Evolutionary conservation across 2,888 invertebrate species (phyloP).

Genomic region (Plebejus anna): DNA sequence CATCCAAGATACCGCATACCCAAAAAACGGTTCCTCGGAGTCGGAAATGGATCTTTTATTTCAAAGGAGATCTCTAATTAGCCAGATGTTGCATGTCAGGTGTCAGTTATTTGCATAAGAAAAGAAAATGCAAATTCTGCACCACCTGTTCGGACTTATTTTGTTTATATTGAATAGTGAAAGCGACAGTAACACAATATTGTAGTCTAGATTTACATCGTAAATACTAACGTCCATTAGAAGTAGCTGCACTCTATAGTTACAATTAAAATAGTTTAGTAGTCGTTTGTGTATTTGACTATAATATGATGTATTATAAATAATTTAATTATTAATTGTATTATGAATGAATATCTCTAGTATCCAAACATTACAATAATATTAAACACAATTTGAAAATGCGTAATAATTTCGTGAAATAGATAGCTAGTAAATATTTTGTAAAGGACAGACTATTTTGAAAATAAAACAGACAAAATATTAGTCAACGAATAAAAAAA

Average conservation of each 20-base stretch:
- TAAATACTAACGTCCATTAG: not conserved
- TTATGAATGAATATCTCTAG: too few relatives aligned
- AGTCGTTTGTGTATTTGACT: not conserved
- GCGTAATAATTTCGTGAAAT: too few relatives aligned
- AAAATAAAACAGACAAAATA: too few relatives aligned
- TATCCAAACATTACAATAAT: too few relatives aligned
- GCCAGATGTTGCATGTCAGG: constrained; percentile 22
- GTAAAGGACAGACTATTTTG: too few relatives aligned
- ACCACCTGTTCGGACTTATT: constrained; percentile 36
- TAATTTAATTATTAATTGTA: too few relatives aligned
- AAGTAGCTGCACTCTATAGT: not conserved
- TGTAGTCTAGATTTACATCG: not conserved
- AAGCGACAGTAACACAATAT: constrained; percentile 1
- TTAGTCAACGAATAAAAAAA: too few relatives aligned
- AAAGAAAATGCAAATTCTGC: constrained; percentile 27
- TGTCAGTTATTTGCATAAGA: constrained; percentile 28
- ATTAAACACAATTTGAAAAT: too few relatives aligned
- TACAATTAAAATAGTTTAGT: too few relatives aligned
- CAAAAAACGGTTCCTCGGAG: not conserved
- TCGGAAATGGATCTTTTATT: not conserved
- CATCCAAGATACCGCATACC: not conserved
- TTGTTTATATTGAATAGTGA: not conserved
- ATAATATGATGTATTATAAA: not conserved
- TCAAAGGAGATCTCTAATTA: constrained; percentile 17
- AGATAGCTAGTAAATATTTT: too few relatives aligned